Base-by-base conservation (phyloP, 2,888 invertebrate genomes). In the Tillus elongatus region DNA sequence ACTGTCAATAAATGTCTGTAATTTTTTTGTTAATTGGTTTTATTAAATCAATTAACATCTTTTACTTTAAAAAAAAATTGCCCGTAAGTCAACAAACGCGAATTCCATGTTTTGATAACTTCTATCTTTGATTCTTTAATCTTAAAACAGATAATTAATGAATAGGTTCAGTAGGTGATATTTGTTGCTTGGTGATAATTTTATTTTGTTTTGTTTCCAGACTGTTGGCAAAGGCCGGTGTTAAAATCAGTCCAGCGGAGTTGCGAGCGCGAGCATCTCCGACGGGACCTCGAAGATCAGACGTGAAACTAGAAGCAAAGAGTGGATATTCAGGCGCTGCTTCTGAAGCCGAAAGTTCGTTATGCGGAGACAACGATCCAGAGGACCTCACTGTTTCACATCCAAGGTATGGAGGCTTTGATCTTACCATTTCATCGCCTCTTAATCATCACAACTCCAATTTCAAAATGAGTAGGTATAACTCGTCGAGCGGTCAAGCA, bases 171-270 rank as follows among this genome's bases (percentile, higher is more conserved):
- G n/a, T n/a, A n/a, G n/a, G n/a, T n/a, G n/a, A n/a, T n/a, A n/a
- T n/a, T n/a, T n/a, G n/a, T n/a, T n/a, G n/a, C n/a, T n/a, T n/a
- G n/a, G n/a, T n/a, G n/a, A n/a, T n/a, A n/a, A n/a, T n/a, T 29
- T 29, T 4, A 31, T 4, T 14, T 6, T 9, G 12, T 13, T 29
- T 38, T 30, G 26, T 39, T 53, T 70, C 57, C 49, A 79, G 86
- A 45, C 68, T 90, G 43, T 67, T 90, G 45, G 87, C 88, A 24
- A 90, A 90, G 63, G 89, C 89, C 0, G 89, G 89, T 6, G 86
- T 89, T 6, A 88, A 87, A 63, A 85, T 88, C 35, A 82, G 82
- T 4, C 77, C 88, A 0, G 87, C 88, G 11, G 88, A 89, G 58
- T 63, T 89, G 13, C 69, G 87, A 24, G 88, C 89, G 0, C 73